Percentiles rank a stretch among this genome's conserved stretches.
phyloP scores from a whole-genome alignment of 2,797 vertebrate genomes.

The Paramormyrops hopkinsi region DNA sequence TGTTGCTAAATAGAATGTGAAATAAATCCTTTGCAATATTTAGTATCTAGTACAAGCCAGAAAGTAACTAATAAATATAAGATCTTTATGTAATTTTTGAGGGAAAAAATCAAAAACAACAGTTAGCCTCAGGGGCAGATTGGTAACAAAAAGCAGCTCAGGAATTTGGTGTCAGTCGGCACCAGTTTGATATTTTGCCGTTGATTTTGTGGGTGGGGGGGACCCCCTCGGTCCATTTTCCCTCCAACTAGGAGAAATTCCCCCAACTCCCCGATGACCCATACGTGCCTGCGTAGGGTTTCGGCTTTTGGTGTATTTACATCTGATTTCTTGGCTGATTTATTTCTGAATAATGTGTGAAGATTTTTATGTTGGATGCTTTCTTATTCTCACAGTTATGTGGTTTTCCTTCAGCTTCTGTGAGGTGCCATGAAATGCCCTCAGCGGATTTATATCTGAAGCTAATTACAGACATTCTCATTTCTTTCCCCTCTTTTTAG shows the following conservation, averaged over 20 bases:
- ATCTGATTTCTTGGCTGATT: conserved; percentile 5
- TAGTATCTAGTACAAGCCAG: not conserved
- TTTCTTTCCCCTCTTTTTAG: not conserved
- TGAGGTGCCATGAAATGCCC: not conserved
- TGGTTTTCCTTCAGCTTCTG: not conserved
- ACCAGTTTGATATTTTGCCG: not conserved
- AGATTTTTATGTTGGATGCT: not conserved
- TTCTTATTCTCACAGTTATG: not conserved
- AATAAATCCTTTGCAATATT: not conserved
- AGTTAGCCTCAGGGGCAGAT: not conserved
- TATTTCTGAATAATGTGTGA: not conserved
- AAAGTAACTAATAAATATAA: not conserved
- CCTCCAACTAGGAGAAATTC: not conserved
- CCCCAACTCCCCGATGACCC: not conserved
- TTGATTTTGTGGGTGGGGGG: not conserved
- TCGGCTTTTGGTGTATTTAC: not conserved
- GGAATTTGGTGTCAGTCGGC: not conserved
- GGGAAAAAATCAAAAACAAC: not conserved
- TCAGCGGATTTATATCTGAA: not conserved
- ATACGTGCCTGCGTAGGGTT: not conserved
- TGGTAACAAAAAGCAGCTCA: not conserved
- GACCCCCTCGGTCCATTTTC: not conserved
- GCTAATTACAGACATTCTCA: not conserved
- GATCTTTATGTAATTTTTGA: not conserved
- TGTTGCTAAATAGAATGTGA: not conserved